These are phyloP conservation scores for Chaetodon auriga DNA, from an alignment of 2,113 vertebrate species.

Conservation along the genomic window DNA sequence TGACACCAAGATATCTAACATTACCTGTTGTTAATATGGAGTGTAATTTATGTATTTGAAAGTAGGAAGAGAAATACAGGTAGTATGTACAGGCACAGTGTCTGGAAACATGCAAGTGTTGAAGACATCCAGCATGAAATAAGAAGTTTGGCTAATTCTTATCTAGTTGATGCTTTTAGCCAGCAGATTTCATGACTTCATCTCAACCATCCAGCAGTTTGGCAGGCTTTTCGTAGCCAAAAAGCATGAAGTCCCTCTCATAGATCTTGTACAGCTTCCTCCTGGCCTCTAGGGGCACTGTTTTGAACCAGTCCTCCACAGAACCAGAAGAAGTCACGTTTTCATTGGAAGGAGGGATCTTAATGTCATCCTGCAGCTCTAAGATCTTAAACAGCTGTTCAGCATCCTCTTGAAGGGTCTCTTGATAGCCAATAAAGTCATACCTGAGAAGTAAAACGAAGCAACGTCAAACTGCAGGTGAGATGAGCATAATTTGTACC, in stretches of 20 bases:
- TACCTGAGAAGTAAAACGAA: conserved; percentile 40
- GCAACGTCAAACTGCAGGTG: neutral
- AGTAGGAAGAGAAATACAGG: no score
- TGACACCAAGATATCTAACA: no score
- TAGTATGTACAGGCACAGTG: no score
- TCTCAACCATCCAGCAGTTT: conserved; percentile 31
- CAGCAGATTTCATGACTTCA: neutral
- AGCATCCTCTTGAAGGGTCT: conserved; percentile 52
- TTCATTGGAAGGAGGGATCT: conserved; percentile 40
- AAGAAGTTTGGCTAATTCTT: no score
- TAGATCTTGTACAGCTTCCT: conserved; percentile 56
- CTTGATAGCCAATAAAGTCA: conserved; percentile 63
- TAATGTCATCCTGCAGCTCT: conserved; percentile 5
- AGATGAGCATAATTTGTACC: no score
- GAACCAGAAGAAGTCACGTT: neutral
- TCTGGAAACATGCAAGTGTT: no score
- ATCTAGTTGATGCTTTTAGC: no score
- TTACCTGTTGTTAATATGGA: no score
- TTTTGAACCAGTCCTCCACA: conserved; percentile 18
- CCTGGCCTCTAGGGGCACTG: conserved; percentile 52
- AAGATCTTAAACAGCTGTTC: conserved; percentile 36
- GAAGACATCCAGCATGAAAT: no score
- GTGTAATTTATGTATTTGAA: no score
- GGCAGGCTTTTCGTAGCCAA: conserved; percentile 48
- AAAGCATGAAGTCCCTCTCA: conserved; percentile 54